A percentile compares a stretch with the other conserved stretches of the same genome.
phyloP scores from a whole-genome alignment of 1,140 invertebrate species.

The Nomia melanderi region DNA sequence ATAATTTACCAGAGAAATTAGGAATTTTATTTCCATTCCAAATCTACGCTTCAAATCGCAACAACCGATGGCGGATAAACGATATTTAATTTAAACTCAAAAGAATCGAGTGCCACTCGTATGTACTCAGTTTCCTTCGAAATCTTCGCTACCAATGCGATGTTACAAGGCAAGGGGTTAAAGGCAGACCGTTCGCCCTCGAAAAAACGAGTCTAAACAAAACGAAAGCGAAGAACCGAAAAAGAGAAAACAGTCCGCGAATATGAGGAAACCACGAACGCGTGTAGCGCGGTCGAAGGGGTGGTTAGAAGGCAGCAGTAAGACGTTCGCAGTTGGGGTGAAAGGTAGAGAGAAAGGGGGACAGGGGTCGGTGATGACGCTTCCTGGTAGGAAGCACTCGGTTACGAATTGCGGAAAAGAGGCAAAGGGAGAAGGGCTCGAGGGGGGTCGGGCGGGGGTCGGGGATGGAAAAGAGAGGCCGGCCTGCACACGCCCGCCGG shows the following conservation, averaged over 20 bases:
- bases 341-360: neutral
- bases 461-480: slow-evolving; percentile 26
- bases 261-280: neutral
- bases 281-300: neutral
- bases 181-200: too few species aligned
- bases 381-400: slow-evolving; percentile 64
- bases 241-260: neutral
- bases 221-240: neutral
- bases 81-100: too few species aligned
- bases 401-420: slow-evolving; percentile 51
- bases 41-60: too few species aligned
- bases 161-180: too few species aligned
- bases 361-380: slow-evolving; percentile 18
- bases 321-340: neutral
- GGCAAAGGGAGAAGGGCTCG: slow-evolving; percentile 17
- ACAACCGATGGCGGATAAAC: too few species aligned
- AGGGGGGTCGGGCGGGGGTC: neutral
- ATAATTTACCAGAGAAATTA: too few species aligned
- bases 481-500: neutral
- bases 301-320: neutral
- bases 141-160: too few species aligned
- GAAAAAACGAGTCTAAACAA: too few species aligned
- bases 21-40: too few species aligned
- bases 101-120: too few species aligned
- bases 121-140: too few species aligned